Evolutionary conservation across 2,113 vertebrate genomes (phyloP).

Genomic region (Potamarius usumacintae): DNA sequence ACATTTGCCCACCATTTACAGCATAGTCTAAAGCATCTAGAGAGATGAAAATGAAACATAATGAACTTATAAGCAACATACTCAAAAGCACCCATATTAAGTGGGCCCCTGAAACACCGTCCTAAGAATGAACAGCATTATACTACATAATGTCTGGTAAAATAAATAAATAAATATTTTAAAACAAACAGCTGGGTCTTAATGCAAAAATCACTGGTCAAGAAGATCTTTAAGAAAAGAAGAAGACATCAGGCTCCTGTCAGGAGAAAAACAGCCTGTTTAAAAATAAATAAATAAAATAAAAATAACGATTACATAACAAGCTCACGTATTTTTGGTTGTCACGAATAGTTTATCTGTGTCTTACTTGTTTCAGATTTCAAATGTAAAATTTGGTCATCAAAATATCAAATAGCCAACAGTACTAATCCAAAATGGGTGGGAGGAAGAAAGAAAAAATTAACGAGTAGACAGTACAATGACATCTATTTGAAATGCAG

Average conservation of each 20-base stretch:
- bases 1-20: neutral
- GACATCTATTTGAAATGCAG: neutral
- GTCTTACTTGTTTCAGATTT: neutral
- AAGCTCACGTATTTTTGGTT: conserved; percentile 64
- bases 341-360: neutral
- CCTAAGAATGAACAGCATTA: neutral
- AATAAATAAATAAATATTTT: neutral
- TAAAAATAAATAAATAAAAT: neutral
- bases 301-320: conserved; percentile 70
- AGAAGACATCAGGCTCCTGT: conserved; percentile 67
- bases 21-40: neutral
- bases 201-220: conserved; percentile 37
- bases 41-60: neutral
- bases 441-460: neutral
- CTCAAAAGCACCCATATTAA: neutral
- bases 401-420: neutral
- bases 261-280: conserved; percentile 50
- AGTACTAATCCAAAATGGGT: neutral
- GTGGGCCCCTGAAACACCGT: neutral
- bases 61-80: neutral
- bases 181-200: conserved; percentile 6
- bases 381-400: neutral
- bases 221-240: conserved; percentile 33
- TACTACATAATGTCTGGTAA: neutral
- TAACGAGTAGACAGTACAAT: neutral